Conservation (phyloP, 2,888 invertebrate species). For the Synanthedon myopaeformis region DNA sequence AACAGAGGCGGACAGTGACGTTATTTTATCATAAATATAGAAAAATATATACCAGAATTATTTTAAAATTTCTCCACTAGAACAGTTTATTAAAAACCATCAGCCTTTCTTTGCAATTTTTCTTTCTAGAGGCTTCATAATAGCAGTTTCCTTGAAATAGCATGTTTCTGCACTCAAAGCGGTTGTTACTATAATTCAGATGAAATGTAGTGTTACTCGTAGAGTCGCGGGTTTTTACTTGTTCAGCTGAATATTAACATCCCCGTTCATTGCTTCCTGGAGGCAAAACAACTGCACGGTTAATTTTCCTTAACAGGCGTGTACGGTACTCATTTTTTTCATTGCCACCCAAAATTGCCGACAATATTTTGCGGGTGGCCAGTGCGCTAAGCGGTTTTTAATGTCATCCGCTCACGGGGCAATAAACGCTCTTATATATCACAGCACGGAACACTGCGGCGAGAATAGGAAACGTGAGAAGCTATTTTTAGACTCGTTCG, state of each 20-base stretch:
- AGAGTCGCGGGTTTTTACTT: not conserved
- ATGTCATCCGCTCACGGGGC: constrained; percentile 40
- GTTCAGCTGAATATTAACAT: not conserved
- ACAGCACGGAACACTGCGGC: constrained; percentile 18
- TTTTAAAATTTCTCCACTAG: too few species aligned
- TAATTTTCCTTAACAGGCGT: constrained; percentile 2
- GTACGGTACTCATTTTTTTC: constrained; percentile 16
- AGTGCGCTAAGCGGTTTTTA: constrained; percentile 55
- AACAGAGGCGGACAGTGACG: too few species aligned
- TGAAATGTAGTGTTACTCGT: too few species aligned
- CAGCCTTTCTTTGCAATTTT: too few species aligned
- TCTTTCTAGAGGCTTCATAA: too few species aligned
- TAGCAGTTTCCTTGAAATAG: too few species aligned
- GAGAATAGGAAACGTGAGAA: not conserved
- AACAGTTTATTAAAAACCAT: too few species aligned
- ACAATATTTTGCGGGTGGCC: constrained; percentile 26
- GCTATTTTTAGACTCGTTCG: too few species aligned
- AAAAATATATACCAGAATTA: too few species aligned
- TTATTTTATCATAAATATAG: too few species aligned
- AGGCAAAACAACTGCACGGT: not conserved
- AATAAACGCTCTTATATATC: constrained; percentile 38
- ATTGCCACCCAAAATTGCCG: constrained; percentile 21
- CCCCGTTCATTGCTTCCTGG: not conserved
- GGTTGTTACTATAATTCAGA: too few species aligned
- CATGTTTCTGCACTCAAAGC: too few species aligned